These are phyloP conservation scores for Hydriomena furcata DNA, from an alignment of 2,888 invertebrate genomes.

Conservation along the genomic window DNA sequence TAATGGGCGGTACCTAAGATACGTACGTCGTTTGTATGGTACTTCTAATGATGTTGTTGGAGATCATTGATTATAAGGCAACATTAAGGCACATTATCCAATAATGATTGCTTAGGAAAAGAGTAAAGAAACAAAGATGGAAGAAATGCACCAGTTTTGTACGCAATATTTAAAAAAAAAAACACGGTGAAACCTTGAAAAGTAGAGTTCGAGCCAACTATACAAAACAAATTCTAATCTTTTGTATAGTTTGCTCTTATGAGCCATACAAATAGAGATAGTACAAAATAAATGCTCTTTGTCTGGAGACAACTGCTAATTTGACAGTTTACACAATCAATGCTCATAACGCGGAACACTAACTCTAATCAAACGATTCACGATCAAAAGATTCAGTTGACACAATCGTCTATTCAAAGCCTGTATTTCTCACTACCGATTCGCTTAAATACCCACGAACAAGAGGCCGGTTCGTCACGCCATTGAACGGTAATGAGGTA, in stretches of 20 bases:
- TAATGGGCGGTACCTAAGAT: background rate
- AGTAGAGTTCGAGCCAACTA: background rate
- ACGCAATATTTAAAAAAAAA: too few relatives aligned
- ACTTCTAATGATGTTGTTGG: too few relatives aligned
- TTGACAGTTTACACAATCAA: background rate
- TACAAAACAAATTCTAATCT: too few relatives aligned
- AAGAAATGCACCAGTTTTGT: too few relatives aligned
- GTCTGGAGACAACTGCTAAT: background rate
- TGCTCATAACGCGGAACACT: conserved; percentile 9
- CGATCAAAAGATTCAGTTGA: conserved; percentile 11
- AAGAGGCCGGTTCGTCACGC: conserved; percentile 48
- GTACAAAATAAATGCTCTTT: background rate
- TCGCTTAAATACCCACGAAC: conserved; percentile 41
- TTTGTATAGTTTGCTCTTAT: too few relatives aligned
- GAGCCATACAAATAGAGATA: background rate
- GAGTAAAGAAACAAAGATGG: too few relatives aligned
- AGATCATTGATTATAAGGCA: too few relatives aligned
- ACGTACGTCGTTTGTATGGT: too few relatives aligned
- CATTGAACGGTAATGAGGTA: conserved; percentile 47
- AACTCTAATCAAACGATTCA: conserved; percentile 2
- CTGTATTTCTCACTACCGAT: conserved; percentile 32
- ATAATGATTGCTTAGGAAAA: too few relatives aligned
- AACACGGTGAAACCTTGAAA: too few relatives aligned
- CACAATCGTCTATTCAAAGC: conserved; percentile 18
- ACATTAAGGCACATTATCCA: too few relatives aligned